Evolutionary conservation across 2,888 invertebrate species (phyloP), one percentile per base, ranked within the genome.

Genomic region (Orthonychiurus folsomi): DNA sequence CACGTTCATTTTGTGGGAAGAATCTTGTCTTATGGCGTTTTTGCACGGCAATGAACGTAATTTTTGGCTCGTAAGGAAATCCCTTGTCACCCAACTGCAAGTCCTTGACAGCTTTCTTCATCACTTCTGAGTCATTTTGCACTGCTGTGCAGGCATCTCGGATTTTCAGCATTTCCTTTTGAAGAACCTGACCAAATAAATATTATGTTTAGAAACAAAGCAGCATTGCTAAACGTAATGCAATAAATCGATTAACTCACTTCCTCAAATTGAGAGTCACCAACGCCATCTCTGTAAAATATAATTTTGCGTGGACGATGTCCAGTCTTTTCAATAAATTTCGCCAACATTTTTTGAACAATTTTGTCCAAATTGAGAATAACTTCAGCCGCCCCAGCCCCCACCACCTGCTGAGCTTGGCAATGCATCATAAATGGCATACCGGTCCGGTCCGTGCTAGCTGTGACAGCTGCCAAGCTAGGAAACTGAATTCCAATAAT

Each of bases 11-110:
- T 75, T 52, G 81, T 23, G 67, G 59, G 57, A 73, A 72, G 50
- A 73, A 65, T 57, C 83, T 76, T 0, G 82, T 82, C 75, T 83
- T 82, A 73, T 84, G 83, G 21, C 83, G 76, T 70, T 84, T 83
- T 76, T 83, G 83, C 23, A 83, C 82, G 5, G 82, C 81, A 63
- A 83, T 79, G 74, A 82, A 83, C 15, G 83, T 83, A 60, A 82
- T 81, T 18, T 80, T 80, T 5, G 83, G 83, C 72, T 81, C 79
- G 73, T 83, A 83, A 48, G 59, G 57, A 20, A 9, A 3, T 20
- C 26, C 57, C 3, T 5, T 3, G n/a, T 59, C 59, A 3, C 59
- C 59, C 20, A 59, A 23, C 20, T 50, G 2, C 12, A 48, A 5
- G 24, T 59, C 59, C 12, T 23, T n/a, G 3, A 3, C 23, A n/a